A percentile compares a stretch with the other conserved stretches of the same genome.
These are phyloP conservation scores for Ceuthmochares aereus DNA, from an alignment of 2,113 vertebrate genomes.

Conservation along the genomic window DNA sequence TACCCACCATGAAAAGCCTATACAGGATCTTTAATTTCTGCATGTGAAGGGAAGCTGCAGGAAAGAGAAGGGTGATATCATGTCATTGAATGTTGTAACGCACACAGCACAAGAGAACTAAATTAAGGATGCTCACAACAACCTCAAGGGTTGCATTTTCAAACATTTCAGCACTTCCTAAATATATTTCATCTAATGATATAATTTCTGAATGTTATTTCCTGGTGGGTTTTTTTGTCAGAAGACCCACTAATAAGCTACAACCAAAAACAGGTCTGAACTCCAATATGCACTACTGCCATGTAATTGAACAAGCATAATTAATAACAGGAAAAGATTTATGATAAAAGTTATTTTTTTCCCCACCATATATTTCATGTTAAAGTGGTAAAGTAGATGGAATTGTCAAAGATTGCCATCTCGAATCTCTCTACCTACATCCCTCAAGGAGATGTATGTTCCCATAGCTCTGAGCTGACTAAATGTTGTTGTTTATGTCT, in stretches of 20 bases:
- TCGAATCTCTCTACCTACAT: neutral
- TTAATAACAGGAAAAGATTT: neutral
- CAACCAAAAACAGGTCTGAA: neutral
- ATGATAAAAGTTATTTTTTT: neutral
- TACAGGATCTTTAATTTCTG: neutral
- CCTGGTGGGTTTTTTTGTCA: neutral
- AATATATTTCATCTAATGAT: neutral
- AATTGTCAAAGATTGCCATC: neutral
- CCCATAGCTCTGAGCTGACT: rapidly evolving
- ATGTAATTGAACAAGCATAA: neutral
- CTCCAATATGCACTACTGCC: neutral
- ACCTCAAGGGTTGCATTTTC: neutral
- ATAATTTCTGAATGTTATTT: neutral
- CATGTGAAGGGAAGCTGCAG: neutral
- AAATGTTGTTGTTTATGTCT: neutral
- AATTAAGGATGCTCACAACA: neutral
- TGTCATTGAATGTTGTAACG: neutral
- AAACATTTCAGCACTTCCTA: neutral
- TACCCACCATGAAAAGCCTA: neutral
- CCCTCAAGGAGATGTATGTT: neutral
- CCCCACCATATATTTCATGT: neutral
- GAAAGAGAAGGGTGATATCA: neutral
- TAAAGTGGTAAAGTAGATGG: neutral
- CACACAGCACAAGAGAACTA: neutral
- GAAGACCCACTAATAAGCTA: neutral